Percentiles rank a stretch among this genome's conserved stretches.
These are phyloP conservation scores for Phania funesta DNA, from an alignment of 2,888 invertebrate genomes.

Conservation along the genomic window DNA sequence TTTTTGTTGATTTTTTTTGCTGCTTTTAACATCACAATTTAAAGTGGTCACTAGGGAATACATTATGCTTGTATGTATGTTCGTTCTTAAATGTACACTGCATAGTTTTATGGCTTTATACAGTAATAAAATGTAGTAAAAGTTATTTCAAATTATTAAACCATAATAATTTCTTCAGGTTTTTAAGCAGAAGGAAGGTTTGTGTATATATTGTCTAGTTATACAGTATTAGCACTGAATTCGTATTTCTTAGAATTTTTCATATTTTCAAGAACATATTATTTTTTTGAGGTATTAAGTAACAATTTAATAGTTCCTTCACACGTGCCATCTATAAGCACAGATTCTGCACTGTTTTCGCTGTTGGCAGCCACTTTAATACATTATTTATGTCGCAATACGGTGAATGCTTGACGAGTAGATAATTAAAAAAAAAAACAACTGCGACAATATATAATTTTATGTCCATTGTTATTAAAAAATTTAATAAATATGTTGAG, in stretches of 20 bases:
- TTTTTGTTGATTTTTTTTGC: slow-evolving; percentile 16
- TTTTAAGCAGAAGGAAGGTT: too few species aligned
- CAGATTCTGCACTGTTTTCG: not conserved
- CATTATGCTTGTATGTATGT: not conserved
- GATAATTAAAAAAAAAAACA: slow-evolving; percentile 26
- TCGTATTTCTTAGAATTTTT: too few species aligned
- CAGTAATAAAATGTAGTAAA: too few species aligned
- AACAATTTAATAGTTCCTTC: not conserved
- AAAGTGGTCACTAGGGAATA: slow-evolving; percentile 12
- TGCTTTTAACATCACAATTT: slow-evolving; percentile 33
- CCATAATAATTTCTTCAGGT: too few species aligned
- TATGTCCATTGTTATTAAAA: slow-evolving; percentile 46
- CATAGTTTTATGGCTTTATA: not conserved
- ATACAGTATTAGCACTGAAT: too few species aligned
- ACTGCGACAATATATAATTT: slow-evolving; percentile 35
- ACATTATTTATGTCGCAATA: not conserved
- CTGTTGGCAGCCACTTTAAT: not conserved
- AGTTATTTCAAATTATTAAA: too few species aligned
- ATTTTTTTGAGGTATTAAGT: too few species aligned
- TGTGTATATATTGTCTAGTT: too few species aligned
- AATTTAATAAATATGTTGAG: slow-evolving; percentile 43
- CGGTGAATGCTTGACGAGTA: not conserved
- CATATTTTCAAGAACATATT: too few species aligned
- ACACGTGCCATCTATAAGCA: not conserved
- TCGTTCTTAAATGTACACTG: not conserved